These are phyloP conservation scores for Acromyrmex charruanus DNA, from an alignment of 1,140 invertebrate genomes.

Conservation along the genomic window DNA sequence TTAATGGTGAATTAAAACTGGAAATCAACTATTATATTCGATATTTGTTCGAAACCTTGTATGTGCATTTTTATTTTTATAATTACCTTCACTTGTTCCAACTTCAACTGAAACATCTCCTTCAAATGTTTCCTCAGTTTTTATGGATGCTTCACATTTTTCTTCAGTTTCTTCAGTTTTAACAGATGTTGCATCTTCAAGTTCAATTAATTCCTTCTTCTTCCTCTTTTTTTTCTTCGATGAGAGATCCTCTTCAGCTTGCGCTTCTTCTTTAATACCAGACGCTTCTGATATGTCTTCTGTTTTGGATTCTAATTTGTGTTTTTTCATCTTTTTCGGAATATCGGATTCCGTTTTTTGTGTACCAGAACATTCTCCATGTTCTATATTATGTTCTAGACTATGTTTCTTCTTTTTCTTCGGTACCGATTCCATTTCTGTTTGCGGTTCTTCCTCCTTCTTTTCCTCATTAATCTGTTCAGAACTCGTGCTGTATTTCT, in stretches of 20 bases:
- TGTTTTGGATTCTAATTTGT: slow-evolving; percentile 74
- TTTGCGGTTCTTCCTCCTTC: not conserved
- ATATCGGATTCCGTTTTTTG: slow-evolving; percentile 15
- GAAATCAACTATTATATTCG: not conserved
- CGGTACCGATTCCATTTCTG: slow-evolving; percentile 14
- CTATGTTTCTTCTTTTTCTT: slow-evolving; percentile 66
- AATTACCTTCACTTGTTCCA: slow-evolving; percentile 21
- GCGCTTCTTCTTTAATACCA: not conserved
- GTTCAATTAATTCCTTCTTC: slow-evolving; percentile 7
- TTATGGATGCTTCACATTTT: not conserved
- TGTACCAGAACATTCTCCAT: not conserved
- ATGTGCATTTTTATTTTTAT: not conserved
- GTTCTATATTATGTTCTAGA: not conserved
- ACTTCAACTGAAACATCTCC: slow-evolving; percentile 36
- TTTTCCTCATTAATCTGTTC: slow-evolving; percentile 75
- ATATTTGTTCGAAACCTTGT: not conserved
- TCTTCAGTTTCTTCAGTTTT: slow-evolving; percentile 46
- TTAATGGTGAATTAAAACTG: slow-evolving; percentile 18
- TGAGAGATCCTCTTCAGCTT: not conserved
- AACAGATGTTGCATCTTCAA: not conserved
- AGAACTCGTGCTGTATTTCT: slow-evolving; percentile 58
- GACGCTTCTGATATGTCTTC: slow-evolving; percentile 66
- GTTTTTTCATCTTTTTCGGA: slow-evolving; percentile 76
- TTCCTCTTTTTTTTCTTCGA: slow-evolving; percentile 66
- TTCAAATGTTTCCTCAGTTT: slow-evolving; percentile 28